These are phyloP conservation scores for Andrena flavipes DNA, from an alignment of 2,888 invertebrate species.

Conservation along the genomic window DNA sequence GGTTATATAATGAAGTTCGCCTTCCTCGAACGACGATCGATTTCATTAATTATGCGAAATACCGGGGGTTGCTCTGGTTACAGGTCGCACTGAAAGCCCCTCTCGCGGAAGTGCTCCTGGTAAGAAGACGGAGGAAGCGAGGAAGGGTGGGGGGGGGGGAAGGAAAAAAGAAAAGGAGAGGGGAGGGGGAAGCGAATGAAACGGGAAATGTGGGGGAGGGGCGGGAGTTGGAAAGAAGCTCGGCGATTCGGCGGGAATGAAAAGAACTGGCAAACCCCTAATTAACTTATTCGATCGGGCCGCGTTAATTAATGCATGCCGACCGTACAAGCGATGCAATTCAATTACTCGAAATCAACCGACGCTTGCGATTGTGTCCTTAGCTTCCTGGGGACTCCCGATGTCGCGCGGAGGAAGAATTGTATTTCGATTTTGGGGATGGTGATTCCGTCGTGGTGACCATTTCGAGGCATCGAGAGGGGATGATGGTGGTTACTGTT, in stretches of 20 bases:
- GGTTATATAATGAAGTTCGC: slow-evolving; percentile 62
- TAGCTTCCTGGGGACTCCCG: background rate
- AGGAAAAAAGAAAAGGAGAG: background rate
- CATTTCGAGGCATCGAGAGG: too few species aligned
- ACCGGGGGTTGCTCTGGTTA: slow-evolving; percentile 52
- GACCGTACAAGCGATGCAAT: slow-evolving; percentile 52
- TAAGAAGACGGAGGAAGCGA: slow-evolving; percentile 26
- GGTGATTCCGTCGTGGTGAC: too few species aligned
- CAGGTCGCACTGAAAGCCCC: slow-evolving; percentile 55
- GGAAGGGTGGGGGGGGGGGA: background rate
- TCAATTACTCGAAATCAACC: slow-evolving; percentile 59
- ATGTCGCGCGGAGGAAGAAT: background rate
- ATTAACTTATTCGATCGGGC: slow-evolving; percentile 69
- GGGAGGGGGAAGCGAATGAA: background rate
- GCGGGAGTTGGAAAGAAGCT: slow-evolving; percentile 38
- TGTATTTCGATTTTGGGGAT: background rate
- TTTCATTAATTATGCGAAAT: slow-evolving; percentile 67
- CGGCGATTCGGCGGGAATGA: slow-evolving; percentile 55
- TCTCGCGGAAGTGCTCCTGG: slow-evolving; percentile 29
- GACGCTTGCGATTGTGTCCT: slow-evolving; percentile 8
- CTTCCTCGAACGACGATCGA: slow-evolving; percentile 61
- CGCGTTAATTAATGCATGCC: slow-evolving; percentile 67
- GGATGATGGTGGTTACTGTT: too few species aligned
- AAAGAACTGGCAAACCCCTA: slow-evolving; percentile 63
- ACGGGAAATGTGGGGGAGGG: background rate